Percentiles rank a stretch among this genome's conserved stretches.
phyloP scores from a whole-genome alignment of 2,113 vertebrate species.

The Rousettus leschenaultii region DNA sequence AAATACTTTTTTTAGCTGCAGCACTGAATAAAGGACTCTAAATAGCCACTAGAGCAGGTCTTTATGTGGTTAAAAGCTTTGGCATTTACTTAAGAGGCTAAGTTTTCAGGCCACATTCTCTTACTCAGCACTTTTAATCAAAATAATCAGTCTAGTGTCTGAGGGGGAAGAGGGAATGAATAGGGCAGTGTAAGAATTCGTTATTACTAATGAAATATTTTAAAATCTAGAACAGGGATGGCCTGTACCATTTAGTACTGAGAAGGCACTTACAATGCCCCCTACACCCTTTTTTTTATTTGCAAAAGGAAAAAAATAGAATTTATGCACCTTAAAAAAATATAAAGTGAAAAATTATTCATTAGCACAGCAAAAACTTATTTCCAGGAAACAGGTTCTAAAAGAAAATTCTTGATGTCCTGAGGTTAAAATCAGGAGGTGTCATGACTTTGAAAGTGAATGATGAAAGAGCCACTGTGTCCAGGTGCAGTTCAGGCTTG shows the following conservation, averaged over 20 bases:
- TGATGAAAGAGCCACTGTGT: slow-evolving; percentile 85
- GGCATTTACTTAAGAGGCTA: background rate
- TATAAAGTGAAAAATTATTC: slow-evolving; percentile 82
- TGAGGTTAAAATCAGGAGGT: slow-evolving; percentile 82
- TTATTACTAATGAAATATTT: slow-evolving; percentile 33
- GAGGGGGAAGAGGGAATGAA: slow-evolving; percentile 57
- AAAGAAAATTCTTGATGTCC: slow-evolving; percentile 84
- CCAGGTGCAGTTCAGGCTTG: slow-evolving; percentile 82
- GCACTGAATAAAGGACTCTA: background rate
- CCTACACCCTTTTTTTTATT: background rate
- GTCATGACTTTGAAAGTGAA: slow-evolving; percentile 80
- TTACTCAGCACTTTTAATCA: slow-evolving; percentile 67
- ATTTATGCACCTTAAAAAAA: slow-evolving; percentile 79
- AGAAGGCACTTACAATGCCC: slow-evolving; percentile 45
- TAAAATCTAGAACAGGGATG: slow-evolving; percentile 35
- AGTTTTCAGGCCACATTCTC: slow-evolving; percentile 39
- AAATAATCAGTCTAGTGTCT: slow-evolving; percentile 50
- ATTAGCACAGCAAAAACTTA: slow-evolving; percentile 78
- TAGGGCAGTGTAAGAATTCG: slow-evolving; percentile 13
- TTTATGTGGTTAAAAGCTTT: background rate
- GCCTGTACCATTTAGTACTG: slow-evolving; percentile 55
- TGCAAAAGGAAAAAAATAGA: slow-evolving; percentile 57
- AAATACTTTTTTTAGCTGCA: background rate
- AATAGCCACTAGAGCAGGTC: background rate
- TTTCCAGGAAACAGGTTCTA: slow-evolving; percentile 85